These are phyloP conservation scores for Monodelphis domestica DNA, from an alignment of 2,797 vertebrate species.

Conservation along the genomic window DNA sequence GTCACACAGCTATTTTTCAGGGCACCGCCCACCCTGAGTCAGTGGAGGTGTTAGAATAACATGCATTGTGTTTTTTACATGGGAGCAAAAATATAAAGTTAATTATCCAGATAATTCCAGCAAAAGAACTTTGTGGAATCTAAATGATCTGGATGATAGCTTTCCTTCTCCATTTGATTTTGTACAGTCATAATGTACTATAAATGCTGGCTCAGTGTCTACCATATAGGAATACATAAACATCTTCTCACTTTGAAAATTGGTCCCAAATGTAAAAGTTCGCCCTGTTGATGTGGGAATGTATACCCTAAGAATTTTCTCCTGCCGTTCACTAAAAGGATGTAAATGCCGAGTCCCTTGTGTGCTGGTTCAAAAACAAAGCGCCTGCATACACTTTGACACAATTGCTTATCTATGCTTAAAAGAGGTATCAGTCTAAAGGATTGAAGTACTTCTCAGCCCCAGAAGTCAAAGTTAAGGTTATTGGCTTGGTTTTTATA, in stretches of 20 bases:
- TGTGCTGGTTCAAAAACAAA: neutral
- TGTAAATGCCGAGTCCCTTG: neutral
- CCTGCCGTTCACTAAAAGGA: slow-evolving; percentile 54
- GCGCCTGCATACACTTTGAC: neutral
- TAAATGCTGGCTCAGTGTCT: neutral
- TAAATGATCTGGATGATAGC: neutral
- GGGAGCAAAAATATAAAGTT: neutral
- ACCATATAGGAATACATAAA: slow-evolving; percentile 21
- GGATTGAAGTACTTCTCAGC: slow-evolving; percentile 12
- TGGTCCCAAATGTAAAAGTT: neutral
- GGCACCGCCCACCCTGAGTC: neutral
- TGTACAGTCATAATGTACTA: neutral
- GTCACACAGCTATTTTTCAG: neutral
- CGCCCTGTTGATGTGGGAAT: neutral
- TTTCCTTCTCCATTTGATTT: neutral
- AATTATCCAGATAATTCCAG: slow-evolving; percentile 2
- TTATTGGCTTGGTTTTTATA: slow-evolving; percentile 36
- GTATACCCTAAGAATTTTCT: neutral
- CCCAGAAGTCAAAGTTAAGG: slow-evolving; percentile 73
- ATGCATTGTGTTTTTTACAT: neutral
- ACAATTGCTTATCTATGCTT: slow-evolving; percentile 7
- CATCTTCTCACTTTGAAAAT: neutral
- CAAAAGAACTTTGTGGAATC: neutral
- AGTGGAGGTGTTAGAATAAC: neutral
- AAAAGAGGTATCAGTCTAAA: neutral